Evolutionary conservation across 1,140 invertebrate species (phyloP), one percentile per base, ranked within the genome.

Genomic region (Trinorchestia longiramus): DNA sequence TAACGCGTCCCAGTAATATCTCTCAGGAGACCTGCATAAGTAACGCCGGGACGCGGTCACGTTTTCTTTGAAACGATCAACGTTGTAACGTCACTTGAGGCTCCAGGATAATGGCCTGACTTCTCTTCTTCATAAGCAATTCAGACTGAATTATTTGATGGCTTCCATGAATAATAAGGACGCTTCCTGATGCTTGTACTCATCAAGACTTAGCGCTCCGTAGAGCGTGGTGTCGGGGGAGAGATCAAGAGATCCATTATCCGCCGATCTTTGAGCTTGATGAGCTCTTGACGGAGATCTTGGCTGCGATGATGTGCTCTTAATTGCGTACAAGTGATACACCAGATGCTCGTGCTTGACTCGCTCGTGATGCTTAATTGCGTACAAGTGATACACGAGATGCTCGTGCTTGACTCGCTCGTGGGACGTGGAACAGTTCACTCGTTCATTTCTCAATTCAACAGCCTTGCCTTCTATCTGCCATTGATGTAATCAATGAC

Each of bases 141-240:
- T 77, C 62, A 77, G 62, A 28, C 62, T 77, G 62, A 77, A 77
- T 77, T 77, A 77, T 77, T 77, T 77, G 62, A 77, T 77, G 62
- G 62, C 62, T 77, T 77, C 28, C 62, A 77, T 77, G 62, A 77
- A 77, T 77, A 77, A 77, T 77, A 77, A 77, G 62, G 62, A 77
- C 62, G 62, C 62, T 77, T 77, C 62, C 62, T 77, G 62, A 77
- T 77, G 62, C 62, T 77, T 77, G 62, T 77, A 77, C 62, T 77
- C 62, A 77, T 77, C 62, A 77, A 77, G 62, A 28, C 62, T 77
- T 77, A 77, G 62, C 62, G 62, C 62, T 77, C 62, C 11, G 62
- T 77, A 77, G 62, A 36, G 62, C 28, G 62, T 23, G 62, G 62
- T 77, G 62, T 77, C 62, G 62, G 36, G 62, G 62, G 62, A 77